phyloP scores from a whole-genome alignment of 2,888 invertebrate genomes.

The Hemistola chrysoprasaria region DNA sequence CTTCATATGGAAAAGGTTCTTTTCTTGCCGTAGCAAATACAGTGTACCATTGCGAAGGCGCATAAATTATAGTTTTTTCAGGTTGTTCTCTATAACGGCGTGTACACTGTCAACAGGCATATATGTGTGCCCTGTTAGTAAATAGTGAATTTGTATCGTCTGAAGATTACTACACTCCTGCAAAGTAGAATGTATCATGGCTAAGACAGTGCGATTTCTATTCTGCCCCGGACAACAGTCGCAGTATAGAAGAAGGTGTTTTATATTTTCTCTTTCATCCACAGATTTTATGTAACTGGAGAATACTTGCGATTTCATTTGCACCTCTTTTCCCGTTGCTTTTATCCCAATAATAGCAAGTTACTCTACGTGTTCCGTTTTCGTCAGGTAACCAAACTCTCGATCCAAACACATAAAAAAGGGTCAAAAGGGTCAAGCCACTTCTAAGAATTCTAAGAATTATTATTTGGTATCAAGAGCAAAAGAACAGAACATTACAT shows the following conservation, averaged over 20 bases:
- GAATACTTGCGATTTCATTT: slow-evolving; percentile 26
- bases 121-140: slow-evolving; percentile 41
- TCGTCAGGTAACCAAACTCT: no score
- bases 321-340: slow-evolving; percentile 27
- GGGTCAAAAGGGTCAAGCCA: no score
- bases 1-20: slow-evolving; percentile 25
- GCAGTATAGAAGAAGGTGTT: slow-evolving; percentile 27
- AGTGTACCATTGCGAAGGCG: slow-evolving; percentile 43
- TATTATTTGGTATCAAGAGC: no score
- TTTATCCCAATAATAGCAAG: slow-evolving; percentile 29
- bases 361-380: slow-evolving; percentile 23
- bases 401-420: slow-evolving; percentile 25
- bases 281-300: slow-evolving; percentile 23
- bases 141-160: slow-evolving; percentile 30
- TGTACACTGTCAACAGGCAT: slow-evolving; percentile 46
- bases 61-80: slow-evolving; percentile 35
- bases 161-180: slow-evolving; percentile 25
- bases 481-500: no score
- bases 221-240: slow-evolving; percentile 35
- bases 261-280: slow-evolving; percentile 22
- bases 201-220: slow-evolving; percentile 32
- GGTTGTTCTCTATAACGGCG: slow-evolving; percentile 34
- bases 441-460: no score
- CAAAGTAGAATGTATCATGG: slow-evolving; percentile 26
- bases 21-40: slow-evolving; percentile 31